A percentile compares a stretch with the other conserved stretches of the same genome.
Conservation (phyloP, 2,797 vertebrate genomes). For the Mionectes olivaceus region DNA sequence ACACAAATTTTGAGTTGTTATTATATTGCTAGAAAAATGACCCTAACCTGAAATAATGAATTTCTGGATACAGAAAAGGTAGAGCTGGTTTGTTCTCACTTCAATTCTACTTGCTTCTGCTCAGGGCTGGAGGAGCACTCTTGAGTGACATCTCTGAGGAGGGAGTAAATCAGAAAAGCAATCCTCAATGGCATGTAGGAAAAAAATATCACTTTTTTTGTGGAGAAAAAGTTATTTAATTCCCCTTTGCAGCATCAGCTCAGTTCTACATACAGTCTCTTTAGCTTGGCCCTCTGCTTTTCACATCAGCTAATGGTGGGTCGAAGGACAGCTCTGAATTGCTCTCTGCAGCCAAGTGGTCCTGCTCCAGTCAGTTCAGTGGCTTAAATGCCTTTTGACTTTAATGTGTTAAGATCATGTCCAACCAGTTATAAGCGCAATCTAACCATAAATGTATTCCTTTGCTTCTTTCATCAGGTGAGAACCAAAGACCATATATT, state of each 20-base stretch:
- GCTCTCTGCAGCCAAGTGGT: background rate
- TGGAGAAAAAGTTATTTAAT: background rate
- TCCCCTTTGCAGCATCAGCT: background rate
- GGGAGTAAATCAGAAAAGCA: background rate
- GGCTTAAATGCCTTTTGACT: background rate
- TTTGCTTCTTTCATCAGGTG: conserved; percentile 80
- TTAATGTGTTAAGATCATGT: background rate
- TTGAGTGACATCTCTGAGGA: background rate
- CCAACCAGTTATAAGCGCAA: background rate
- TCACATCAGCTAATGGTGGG: background rate
- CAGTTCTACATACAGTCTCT: background rate
- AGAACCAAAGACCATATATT: conserved; percentile 92
- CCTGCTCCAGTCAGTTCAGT: background rate
- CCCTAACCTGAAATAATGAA: background rate
- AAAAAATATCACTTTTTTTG: background rate
- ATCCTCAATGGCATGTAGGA: background rate
- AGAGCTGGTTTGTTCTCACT: background rate
- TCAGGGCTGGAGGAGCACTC: background rate
- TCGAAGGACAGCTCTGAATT: background rate
- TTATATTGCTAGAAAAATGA: background rate
- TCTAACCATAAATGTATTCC: background rate
- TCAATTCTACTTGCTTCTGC: background rate
- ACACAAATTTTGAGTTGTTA: background rate
- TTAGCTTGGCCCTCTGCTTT: background rate
- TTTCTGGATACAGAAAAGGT: background rate